These are phyloP conservation scores for Lutjanus campechanus DNA, from an alignment of 2,797 vertebrate genomes.

Conservation along the genomic window DNA sequence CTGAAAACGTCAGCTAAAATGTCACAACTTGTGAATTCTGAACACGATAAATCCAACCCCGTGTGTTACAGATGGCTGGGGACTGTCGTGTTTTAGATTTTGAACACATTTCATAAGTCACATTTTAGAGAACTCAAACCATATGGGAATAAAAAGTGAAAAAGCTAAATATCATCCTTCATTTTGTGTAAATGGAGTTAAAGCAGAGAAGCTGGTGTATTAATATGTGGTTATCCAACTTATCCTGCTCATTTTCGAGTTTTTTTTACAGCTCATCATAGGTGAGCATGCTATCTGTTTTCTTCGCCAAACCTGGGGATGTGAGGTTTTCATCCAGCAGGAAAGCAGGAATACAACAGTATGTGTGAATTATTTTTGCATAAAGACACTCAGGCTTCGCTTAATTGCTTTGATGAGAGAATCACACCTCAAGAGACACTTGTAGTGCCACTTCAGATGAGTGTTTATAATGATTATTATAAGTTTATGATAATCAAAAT, in stretches of 20 bases:
- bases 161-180: too few species aligned
- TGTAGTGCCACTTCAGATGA: slow-evolving; percentile 24
- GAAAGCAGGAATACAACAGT: slow-evolving; percentile 4
- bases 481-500: slow-evolving; percentile 29
- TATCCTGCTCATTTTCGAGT: neutral
- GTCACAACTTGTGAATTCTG: too few species aligned
- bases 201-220: neutral
- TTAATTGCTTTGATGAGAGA: slow-evolving; percentile 25
- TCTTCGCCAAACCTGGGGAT: neutral
- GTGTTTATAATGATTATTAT: slow-evolving; percentile 29
- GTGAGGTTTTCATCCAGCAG: neutral
- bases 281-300: neutral
- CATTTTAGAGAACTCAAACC: neutral
- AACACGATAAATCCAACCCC: too few species aligned
- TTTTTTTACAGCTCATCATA: slow-evolving; percentile 15
- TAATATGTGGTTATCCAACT: neutral
- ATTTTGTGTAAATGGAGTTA: neutral
- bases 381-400: slow-evolving; percentile 8
- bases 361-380: slow-evolving; percentile 12
- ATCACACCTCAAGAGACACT: slow-evolving; percentile 14
- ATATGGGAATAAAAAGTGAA: neutral
- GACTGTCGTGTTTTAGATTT: neutral
- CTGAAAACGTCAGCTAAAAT: too few species aligned
- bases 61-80: neutral
- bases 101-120: neutral